These are phyloP conservation scores for Nothoprocta perdicaria DNA, from an alignment of 2,113 vertebrate genomes.

Conservation along the genomic window DNA sequence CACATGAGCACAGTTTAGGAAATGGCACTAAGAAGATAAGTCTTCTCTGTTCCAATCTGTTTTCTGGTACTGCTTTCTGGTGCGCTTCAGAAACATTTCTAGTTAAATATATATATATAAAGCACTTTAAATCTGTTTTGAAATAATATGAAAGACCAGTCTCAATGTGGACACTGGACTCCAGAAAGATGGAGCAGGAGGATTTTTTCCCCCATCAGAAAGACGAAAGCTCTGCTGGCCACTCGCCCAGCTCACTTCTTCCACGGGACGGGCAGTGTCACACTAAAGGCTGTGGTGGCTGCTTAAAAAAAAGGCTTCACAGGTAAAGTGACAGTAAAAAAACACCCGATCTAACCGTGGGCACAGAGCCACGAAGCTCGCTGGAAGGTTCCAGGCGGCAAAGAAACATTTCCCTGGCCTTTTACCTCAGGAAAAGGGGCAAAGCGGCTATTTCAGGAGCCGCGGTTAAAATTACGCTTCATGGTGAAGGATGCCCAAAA, in stretches of 20 bases:
- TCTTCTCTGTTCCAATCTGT: background rate
- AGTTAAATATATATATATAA: background rate
- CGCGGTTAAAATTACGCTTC: background rate
- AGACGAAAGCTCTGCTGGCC: background rate
- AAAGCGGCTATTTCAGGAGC: fast-evolving
- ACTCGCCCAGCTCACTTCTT: fast-evolving
- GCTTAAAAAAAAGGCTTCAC: background rate
- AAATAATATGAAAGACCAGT: background rate
- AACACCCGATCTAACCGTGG: background rate
- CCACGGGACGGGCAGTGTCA: fast-evolving
- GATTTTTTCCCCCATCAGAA: background rate
- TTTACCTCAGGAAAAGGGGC: background rate
- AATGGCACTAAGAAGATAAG: background rate
- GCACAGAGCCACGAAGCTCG: too few relatives aligned
- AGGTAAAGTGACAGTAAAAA: background rate
- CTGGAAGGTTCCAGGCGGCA: too few relatives aligned
- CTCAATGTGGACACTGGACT: background rate
- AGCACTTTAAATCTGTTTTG: background rate
- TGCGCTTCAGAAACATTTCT: background rate
- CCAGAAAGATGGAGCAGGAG: background rate
- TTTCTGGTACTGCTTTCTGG: background rate
- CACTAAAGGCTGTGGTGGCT: fast-evolving
- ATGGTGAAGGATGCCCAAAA: background rate
- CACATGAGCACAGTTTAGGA: background rate
- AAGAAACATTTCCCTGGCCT: too few relatives aligned